Conservation (phyloP, 2,888 invertebrate species). For the Cryptocheilus praepositus region DNA sequence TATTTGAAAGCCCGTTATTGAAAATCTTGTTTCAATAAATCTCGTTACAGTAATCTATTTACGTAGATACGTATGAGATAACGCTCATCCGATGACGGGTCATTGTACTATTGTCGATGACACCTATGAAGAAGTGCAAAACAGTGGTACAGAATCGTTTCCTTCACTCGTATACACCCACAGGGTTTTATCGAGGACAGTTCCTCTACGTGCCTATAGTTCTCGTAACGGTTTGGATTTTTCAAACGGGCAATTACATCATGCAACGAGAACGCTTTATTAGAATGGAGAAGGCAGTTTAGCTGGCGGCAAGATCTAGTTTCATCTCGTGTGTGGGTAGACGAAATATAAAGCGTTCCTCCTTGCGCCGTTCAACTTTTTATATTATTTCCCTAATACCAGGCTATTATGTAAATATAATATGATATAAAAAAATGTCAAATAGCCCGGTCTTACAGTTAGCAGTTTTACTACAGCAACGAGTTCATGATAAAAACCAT, state of each 20-base stretch:
- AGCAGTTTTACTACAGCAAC: too few species aligned
- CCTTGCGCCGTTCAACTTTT: neutral
- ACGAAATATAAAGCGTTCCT: neutral
- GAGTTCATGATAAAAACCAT: too few species aligned
- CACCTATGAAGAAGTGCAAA: neutral
- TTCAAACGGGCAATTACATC: conserved; percentile 20
- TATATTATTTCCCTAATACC: too few species aligned
- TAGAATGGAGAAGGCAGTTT: neutral
- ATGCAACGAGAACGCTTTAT: conserved; percentile 19
- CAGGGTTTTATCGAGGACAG: conserved; percentile 19
- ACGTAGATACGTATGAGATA: too few species aligned
- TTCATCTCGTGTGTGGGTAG: conserved; percentile 16
- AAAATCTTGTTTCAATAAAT: too few species aligned
- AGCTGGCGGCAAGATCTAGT: conserved; percentile 11
- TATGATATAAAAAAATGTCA: too few species aligned
- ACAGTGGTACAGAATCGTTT: neutral
- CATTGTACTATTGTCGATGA: neutral
- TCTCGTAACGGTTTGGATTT: conserved; percentile 26
- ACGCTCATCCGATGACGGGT: neutral
- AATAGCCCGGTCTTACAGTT: too few species aligned
- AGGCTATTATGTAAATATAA: too few species aligned
- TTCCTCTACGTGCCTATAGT: conserved; percentile 26
- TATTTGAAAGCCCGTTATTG: too few species aligned
- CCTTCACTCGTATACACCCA: conserved; percentile 7
- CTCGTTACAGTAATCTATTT: too few species aligned